A percentile compares a stretch with the other conserved stretches of the same genome.
Conservation (phyloP, 2,797 vertebrate genomes). For the Siniperca obscura region DNA sequence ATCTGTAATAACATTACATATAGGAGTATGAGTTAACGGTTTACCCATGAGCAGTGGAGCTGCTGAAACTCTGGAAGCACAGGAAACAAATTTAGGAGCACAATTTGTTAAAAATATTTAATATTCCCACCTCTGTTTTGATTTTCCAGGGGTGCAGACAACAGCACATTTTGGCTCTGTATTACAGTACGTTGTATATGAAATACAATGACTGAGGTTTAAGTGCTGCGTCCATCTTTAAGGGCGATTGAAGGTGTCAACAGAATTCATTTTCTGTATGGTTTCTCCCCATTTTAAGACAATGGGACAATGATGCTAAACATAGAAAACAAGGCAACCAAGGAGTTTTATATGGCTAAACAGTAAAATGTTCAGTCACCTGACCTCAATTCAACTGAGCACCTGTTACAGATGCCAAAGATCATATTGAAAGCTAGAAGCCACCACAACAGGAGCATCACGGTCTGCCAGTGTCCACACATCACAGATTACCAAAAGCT, state of each 20-base stretch:
- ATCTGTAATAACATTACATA: background rate
- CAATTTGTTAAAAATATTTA: background rate
- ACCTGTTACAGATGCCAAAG: background rate
- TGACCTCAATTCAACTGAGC: background rate
- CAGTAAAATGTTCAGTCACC: background rate
- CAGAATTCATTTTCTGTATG: background rate
- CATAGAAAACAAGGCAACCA: background rate
- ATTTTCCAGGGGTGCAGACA: background rate
- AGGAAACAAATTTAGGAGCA: background rate
- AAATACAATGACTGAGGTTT: background rate
- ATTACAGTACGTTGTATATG: background rate
- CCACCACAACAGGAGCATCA: background rate
- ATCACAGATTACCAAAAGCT: background rate
- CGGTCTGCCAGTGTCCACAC: background rate
- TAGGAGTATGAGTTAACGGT: background rate
- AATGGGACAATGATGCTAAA: background rate
- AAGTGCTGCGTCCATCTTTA: background rate
- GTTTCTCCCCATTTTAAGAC: background rate
- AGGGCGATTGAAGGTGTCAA: background rate
- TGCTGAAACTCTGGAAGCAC: background rate
- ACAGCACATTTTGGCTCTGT: background rate
- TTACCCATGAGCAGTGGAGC: background rate
- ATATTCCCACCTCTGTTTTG: background rate
- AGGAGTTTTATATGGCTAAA: no score
- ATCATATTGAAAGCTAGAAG: background rate